Percentiles rank a stretch among this genome's conserved stretches.
These are phyloP conservation scores for Philantomba maxwellii DNA, from an alignment of 2,113 vertebrate genomes.

Conservation along the genomic window DNA sequence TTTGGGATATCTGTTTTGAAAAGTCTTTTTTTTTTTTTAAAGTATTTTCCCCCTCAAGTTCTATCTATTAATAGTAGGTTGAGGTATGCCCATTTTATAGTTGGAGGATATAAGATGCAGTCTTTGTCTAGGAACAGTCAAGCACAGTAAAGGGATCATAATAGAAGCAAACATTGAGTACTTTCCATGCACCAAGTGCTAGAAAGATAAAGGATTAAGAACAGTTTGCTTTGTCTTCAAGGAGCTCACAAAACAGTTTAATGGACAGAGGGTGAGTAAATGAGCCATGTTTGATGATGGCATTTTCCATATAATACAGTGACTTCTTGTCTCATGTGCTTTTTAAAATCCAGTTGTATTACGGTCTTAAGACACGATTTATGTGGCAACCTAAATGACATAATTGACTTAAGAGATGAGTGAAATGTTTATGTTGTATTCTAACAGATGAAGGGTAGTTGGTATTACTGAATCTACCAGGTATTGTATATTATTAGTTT, in stretches of 20 bases:
- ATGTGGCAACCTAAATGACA: not conserved
- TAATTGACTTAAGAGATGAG: not conserved
- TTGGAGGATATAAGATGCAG: not conserved
- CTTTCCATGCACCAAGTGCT: not conserved
- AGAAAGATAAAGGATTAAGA: not conserved
- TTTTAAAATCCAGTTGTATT: not conserved
- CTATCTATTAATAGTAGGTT: not conserved
- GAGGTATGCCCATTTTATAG: not conserved
- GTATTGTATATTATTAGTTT: not conserved
- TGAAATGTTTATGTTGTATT: not conserved
- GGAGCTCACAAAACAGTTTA: not conserved
- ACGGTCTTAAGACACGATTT: not conserved
- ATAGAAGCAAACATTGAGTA: not conserved
- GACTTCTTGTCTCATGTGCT: not conserved
- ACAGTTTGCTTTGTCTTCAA: not conserved
- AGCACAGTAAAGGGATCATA: not conserved
- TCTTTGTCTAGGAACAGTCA: not conserved
- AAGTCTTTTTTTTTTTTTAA: not conserved
- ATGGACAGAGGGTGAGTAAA: not conserved
- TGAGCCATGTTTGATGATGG: not conserved
- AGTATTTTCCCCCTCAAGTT: not conserved
- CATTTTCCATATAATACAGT: not conserved
- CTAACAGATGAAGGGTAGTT: not conserved
- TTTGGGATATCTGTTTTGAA: constrained; percentile 4
- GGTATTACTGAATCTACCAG: not conserved